These are phyloP conservation scores for Platichthys stellatus DNA, from an alignment of 2,113 vertebrate species.

Conservation along the genomic window DNA sequence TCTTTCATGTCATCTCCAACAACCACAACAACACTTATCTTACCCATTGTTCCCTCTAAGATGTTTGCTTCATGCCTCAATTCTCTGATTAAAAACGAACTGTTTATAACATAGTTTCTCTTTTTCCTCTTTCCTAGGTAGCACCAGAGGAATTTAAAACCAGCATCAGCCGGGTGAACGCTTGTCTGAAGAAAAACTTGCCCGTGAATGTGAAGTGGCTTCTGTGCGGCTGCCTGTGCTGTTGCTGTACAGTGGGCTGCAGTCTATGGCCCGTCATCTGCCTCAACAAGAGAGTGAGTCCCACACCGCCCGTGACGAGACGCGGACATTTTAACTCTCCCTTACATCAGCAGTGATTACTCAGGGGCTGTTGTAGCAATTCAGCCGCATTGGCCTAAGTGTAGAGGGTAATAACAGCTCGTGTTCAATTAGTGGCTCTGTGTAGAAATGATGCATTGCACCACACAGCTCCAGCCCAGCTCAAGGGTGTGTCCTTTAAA, in stretches of 20 bases:
- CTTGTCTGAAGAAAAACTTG: slow-evolving; percentile 95
- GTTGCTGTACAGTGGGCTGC: slow-evolving; percentile 97
- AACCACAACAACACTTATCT: neutral
- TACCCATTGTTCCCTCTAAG: neutral
- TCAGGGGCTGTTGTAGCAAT: slow-evolving; percentile 63
- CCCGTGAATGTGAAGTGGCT: slow-evolving; percentile 98
- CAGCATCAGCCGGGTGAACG: slow-evolving; percentile 93
- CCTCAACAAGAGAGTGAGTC: slow-evolving; percentile 98
- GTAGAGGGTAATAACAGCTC: slow-evolving; percentile 55
- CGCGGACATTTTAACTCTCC: slow-evolving; percentile 59
- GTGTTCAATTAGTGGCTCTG: slow-evolving; percentile 65
- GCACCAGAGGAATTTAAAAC: slow-evolving; percentile 99
- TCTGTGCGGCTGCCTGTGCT: slow-evolving; percentile 97
- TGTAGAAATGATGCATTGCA: slow-evolving; percentile 61
- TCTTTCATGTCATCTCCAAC: slow-evolving; percentile 26
- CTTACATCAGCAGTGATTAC: slow-evolving; percentile 64
- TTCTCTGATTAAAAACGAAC: slow-evolving; percentile 3
- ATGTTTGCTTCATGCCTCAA: neutral
- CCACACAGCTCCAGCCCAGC: slow-evolving; percentile 32
- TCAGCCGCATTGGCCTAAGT: slow-evolving; percentile 47
- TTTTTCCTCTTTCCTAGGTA: slow-evolving; percentile 81
- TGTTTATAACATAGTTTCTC: neutral
- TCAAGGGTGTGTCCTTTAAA: slow-evolving; percentile 62
- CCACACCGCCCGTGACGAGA: slow-evolving; percentile 27
- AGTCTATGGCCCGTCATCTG: slow-evolving; percentile 99